phyloP scores from a whole-genome alignment of 1,140 invertebrate species.

The Magallana ariakensis region DNA sequence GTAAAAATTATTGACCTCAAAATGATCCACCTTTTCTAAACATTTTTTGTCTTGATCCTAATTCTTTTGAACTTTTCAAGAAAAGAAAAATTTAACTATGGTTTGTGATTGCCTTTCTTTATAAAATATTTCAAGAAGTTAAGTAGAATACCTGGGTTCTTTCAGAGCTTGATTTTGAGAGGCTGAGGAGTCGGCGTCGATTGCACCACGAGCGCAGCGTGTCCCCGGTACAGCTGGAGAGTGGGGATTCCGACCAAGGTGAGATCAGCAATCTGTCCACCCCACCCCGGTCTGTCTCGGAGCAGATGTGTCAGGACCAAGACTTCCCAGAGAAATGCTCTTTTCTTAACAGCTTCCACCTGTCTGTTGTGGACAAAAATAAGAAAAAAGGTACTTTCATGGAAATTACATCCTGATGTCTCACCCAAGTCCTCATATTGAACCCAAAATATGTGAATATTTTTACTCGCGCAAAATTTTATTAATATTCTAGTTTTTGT shows the following conservation, averaged over 20 bases:
- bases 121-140: too few species aligned
- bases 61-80: too few species aligned
- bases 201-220: conserved; percentile 69
- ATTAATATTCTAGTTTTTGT: too few species aligned
- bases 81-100: too few species aligned
- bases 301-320: conserved; percentile 64
- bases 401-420: not conserved
- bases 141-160: not conserved
- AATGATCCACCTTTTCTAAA: too few species aligned
- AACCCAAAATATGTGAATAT: too few species aligned
- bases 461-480: too few species aligned
- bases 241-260: not conserved
- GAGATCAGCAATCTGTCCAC: conserved; percentile 31
- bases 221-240: conserved; percentile 68
- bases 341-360: conserved; percentile 58
- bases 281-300: conserved; percentile 51
- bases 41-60: too few species aligned
- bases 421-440: not conserved
- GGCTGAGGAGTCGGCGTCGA: conserved; percentile 66
- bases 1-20: too few species aligned
- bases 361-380: conserved; percentile 62
- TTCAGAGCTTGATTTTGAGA: conserved; percentile 72
- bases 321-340: conserved; percentile 73
- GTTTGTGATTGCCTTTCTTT: too few species aligned
- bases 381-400: conserved; percentile 65